Evolutionary conservation across 2,797 vertebrate genomes (phyloP).

Genomic region (Pangasius djambal): DNA sequence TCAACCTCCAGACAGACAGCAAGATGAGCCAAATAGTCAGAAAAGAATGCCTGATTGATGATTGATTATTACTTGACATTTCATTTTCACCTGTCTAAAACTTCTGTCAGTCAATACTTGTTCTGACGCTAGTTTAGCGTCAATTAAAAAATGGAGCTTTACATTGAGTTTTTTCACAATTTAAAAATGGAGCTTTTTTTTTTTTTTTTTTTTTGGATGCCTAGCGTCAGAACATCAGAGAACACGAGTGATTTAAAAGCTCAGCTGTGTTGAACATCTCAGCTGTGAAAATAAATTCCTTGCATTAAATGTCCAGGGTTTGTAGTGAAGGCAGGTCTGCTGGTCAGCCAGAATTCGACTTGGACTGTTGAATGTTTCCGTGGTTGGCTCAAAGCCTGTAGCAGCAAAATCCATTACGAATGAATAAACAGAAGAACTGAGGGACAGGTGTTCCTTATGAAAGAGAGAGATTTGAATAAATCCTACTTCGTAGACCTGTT

Average conservation of each 20-base stretch:
- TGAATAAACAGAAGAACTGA: background rate
- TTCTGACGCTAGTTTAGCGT: background rate
- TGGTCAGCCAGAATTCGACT: background rate
- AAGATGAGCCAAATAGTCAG: background rate
- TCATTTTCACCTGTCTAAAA: background rate
- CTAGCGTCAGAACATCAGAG: background rate
- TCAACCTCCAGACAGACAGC: background rate
- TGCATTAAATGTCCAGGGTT: background rate
- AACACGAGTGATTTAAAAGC: background rate
- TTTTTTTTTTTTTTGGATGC: background rate
- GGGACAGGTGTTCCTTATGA: background rate
- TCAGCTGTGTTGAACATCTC: constrained; percentile 17
- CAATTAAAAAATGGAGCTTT: background rate
- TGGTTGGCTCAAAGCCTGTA: background rate
- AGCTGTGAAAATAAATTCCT: constrained; percentile 26
- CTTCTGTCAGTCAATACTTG: background rate
- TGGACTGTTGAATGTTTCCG: background rate
- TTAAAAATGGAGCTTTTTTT: background rate
- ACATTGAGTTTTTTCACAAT: too few species aligned
- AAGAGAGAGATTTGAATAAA: background rate
- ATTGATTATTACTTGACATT: background rate
- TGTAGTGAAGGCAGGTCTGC: background rate
- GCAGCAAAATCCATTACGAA: background rate
- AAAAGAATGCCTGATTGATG: background rate
- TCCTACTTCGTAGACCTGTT: background rate